Base-by-base conservation (phyloP, 2,888 invertebrate genomes). In the Lobophora halterata region DNA sequence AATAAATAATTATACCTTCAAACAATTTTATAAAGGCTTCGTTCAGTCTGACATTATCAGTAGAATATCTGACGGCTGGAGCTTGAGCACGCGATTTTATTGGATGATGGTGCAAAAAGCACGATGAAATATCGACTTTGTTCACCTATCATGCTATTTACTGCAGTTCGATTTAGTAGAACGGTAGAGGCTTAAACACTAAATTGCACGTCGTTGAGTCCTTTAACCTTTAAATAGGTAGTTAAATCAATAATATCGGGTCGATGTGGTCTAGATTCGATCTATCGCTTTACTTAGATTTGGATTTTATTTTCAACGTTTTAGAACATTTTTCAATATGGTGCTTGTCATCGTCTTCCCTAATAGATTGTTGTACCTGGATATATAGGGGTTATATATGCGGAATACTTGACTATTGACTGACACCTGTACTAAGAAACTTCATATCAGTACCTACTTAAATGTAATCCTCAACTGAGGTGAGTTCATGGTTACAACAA, bases 31-130 rank as follows among this genome's bases (percentile, higher is more conserved):
- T 52, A 55, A 50, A 53, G 58, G 57, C 61, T 56, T 40, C 61
- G n/a, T n/a, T 58, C 55, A 39, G 47, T 53, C 56, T 49, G 56
- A 57, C 50, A 47, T 59, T 53, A 59, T 41, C 48, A 69, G 60
- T 68, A 65, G 65, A 65, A 68, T 72, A 71, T 75, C 72, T 65
- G 56, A 23, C 51, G 34, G 43, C 55, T 51, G 42, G 37, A 50
- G n/a, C 49, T 59, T 47, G 52, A 63, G 61, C 71, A 71, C 71
- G 71, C 74, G 62, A 69, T 67, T 52, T 67, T 76, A 77, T 79
- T 75, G 55, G 54, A 62, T 72, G 75, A 78, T 70, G 69, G 49
- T 59, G 64, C 67, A 64, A 64, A 71, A 73, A 60, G 33, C 49
- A 52, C 49, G 49, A 50, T 44, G 42, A 46, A 51, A 41, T 47